These are phyloP conservation scores for Cephus nigrinus DNA, from an alignment of 2,888 invertebrate species.

Conservation along the genomic window DNA sequence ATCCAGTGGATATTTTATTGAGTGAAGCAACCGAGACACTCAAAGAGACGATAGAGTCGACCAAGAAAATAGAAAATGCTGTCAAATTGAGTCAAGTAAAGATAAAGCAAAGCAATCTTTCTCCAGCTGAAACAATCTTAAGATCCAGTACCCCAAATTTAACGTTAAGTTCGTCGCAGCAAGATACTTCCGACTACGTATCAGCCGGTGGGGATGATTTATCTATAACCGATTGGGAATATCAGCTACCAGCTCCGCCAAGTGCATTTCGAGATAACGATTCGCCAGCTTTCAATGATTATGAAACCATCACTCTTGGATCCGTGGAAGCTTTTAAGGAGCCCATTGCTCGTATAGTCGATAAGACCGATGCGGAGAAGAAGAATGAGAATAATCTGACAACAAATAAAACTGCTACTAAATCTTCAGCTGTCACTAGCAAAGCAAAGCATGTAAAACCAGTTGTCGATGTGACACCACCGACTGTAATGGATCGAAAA, in stretches of 20 bases:
- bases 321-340: constrained; percentile 39
- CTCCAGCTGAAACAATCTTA: not conserved
- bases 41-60: not conserved
- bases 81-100: not conserved
- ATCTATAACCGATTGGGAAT: constrained; percentile 67
- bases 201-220: constrained; percentile 51
- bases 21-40: not conserved
- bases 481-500: not conserved
- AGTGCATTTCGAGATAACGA: constrained; percentile 68
- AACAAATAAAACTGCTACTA: not conserved
- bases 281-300: constrained; percentile 39
- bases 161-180: constrained; percentile 37
- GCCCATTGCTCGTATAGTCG: constrained; percentile 1
- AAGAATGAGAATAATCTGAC: not conserved
- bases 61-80: not conserved
- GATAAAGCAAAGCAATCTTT: not conserved
- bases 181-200: constrained; percentile 61
- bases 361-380: not conserved
- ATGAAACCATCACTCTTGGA: constrained; percentile 38
- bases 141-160: constrained; percentile 31
- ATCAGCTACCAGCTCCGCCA: constrained; percentile 73
- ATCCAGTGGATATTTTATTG: not conserved
- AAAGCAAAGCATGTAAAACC: not conserved
- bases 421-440: not conserved
- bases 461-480: constrained; percentile 11